Conservation (phyloP, 2,888 invertebrate genomes). For the Dasysyrphus albostriatus region DNA sequence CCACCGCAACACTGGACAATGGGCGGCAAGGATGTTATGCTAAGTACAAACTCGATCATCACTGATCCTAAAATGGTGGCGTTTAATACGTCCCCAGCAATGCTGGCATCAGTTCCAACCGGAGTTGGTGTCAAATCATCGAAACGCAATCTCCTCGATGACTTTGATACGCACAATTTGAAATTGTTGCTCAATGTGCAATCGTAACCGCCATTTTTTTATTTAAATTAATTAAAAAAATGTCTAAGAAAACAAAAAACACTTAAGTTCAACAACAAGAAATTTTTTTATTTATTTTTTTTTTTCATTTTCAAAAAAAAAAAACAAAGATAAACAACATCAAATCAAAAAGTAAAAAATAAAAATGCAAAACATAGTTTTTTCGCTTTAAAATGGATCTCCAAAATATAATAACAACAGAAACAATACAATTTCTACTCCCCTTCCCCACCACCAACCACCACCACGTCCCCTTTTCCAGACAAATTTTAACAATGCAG, state of each 20-base stretch:
- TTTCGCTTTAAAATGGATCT: conserved; percentile 74
- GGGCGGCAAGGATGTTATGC: conserved; percentile 73
- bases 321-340: conserved; percentile 69
- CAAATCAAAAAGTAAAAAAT: conserved; percentile 52
- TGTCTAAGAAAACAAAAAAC: conserved; percentile 49
- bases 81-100: conserved; percentile 74
- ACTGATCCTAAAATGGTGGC: conserved; percentile 69
- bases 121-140: conserved; percentile 80
- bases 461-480: conserved; percentile 42
- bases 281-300: conserved; percentile 22
- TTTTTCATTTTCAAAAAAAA: conserved; percentile 47
- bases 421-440: conserved; percentile 37
- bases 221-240: conserved; percentile 20
- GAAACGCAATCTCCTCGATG: conserved; percentile 83
- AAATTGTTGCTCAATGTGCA: conserved; percentile 88
- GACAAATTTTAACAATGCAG: conserved; percentile 60
- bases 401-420: conserved; percentile 33
- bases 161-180: conserved; percentile 86
- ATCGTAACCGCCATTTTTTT: conserved; percentile 81
- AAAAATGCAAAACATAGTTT: conserved; percentile 69
- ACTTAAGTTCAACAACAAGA: conserved; percentile 66
- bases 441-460: conserved; percentile 3
- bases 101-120: conserved; percentile 78
- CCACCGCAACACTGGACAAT: conserved; percentile 92
- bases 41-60: conserved; percentile 73